phyloP scores from a whole-genome alignment of 2,888 invertebrate species.

The Melinaea menophilus region DNA sequence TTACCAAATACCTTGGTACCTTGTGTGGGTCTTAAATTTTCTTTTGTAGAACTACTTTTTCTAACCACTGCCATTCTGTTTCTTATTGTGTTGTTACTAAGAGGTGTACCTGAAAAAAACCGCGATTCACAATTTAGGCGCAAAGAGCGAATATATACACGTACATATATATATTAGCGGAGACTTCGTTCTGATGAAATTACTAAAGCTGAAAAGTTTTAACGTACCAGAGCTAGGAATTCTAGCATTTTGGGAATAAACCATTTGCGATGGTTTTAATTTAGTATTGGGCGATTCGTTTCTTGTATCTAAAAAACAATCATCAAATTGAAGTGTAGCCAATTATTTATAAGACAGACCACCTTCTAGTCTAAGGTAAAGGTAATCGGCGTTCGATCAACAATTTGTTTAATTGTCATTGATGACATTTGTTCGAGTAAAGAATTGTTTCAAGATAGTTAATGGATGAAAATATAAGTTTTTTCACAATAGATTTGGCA shows the following conservation, averaged over 20 bases:
- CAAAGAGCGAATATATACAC: too few relatives aligned
- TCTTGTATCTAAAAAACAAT: slow-evolving; percentile 18
- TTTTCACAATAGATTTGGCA: too few relatives aligned
- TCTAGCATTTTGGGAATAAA: background rate
- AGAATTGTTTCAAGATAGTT: too few relatives aligned
- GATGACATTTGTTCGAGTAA: too few relatives aligned
- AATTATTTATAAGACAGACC: too few relatives aligned
- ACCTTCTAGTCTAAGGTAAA: too few relatives aligned
- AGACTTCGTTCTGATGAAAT: background rate
- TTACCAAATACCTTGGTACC: slow-evolving; percentile 2
- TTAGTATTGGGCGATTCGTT: slow-evolving; percentile 9
- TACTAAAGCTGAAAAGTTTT: background rate
- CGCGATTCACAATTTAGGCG: too few relatives aligned
- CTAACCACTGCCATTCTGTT: slow-evolving; percentile 2
- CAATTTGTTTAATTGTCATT: too few relatives aligned
- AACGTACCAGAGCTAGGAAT: background rate
- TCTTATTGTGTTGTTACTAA: background rate
- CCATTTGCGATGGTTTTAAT: background rate
- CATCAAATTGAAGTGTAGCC: background rate
- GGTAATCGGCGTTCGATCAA: too few relatives aligned
- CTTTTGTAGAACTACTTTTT: slow-evolving; percentile 5
- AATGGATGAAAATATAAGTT: too few relatives aligned
- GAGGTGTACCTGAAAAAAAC: too few relatives aligned
- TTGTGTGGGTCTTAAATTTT: slow-evolving; percentile 8
- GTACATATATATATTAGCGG: background rate